Evolutionary conservation across 2,113 vertebrate species (phyloP), one percentile per base, ranked within the genome.

Genomic region (Platanista minor): DNA sequence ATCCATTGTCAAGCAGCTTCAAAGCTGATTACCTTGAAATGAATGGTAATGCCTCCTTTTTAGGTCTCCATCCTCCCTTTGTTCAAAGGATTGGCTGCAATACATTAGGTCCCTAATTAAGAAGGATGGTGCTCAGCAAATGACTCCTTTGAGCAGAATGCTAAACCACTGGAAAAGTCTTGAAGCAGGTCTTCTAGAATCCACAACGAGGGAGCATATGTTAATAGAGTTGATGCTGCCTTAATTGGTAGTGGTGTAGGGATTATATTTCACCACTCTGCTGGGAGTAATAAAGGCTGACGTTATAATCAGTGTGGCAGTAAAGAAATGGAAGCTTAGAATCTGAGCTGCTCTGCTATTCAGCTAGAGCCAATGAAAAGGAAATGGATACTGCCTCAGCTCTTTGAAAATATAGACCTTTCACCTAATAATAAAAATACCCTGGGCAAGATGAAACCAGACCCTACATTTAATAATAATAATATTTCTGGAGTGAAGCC

Each of bases 101-200:
- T 18, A 10, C 20, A 36, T 69, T 94, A 90, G 41, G 89, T 71
- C 66, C 6, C 66, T 96, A 54, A 57, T 96, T 95, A 80, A 69
- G 91, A 97, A 95, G 92, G 12, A 33, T 54, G 21, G 3, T 11
- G 31, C 29, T 61, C n/a, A 90, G 52, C 77, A 94, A 96, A 80
- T 31, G 89, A 74, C 6, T 97, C 72, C 91, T 94, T 64, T n/a
- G 95, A 96, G 88, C 69, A 84, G 90, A 92, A 89, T 78, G 64
- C 72, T 43, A 86, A 96, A 46, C 66, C 61, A 33, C 87, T 5
- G 62, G 52, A 64, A 64, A 72, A 75, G 72, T 39, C 87, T 61
- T 52, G 39, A 67, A 41, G 90, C 27, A 17, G 67, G 61, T 69
- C 86, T 64, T 39, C 83, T 86, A 86, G 87, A 86, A 61, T 92